Evolutionary conservation across 2,113 vertebrate species (phyloP).

Genomic region (Ciconia stormi): DNA sequence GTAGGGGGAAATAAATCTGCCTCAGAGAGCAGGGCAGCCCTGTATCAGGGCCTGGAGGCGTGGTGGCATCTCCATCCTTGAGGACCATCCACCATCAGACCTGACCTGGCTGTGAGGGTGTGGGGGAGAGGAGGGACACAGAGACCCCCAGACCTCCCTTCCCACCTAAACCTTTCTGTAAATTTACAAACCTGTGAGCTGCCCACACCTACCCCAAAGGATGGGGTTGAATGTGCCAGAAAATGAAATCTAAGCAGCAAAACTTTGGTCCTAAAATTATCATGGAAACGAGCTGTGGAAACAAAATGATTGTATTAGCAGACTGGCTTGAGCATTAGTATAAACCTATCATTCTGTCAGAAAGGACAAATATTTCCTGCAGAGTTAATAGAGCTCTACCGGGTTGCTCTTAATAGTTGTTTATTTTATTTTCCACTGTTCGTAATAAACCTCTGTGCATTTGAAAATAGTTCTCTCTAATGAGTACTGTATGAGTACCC

Average conservation of each 20-base stretch:
- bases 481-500: neutral
- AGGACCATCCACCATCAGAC: neutral
- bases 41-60: neutral
- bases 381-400: neutral
- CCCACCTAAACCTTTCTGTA: neutral
- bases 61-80: neutral
- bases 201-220: neutral
- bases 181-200: neutral
- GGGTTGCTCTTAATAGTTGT: constrained; percentile 9
- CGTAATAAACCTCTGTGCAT: constrained; percentile 16
- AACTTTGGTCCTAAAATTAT: neutral
- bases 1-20: neutral
- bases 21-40: neutral
- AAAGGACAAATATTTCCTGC: constrained; percentile 24
- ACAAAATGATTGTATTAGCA: neutral
- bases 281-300: neutral
- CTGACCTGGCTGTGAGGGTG: neutral
- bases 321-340: neutral
- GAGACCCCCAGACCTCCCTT: neutral
- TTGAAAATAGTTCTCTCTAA: constrained; percentile 35
- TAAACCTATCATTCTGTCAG: neutral
- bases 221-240: neutral
- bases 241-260: neutral
- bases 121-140: neutral
- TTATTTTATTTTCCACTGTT: constrained; percentile 55